phyloP scores from a whole-genome alignment of 2,113 vertebrate species.

The Microtus oregoni region DNA sequence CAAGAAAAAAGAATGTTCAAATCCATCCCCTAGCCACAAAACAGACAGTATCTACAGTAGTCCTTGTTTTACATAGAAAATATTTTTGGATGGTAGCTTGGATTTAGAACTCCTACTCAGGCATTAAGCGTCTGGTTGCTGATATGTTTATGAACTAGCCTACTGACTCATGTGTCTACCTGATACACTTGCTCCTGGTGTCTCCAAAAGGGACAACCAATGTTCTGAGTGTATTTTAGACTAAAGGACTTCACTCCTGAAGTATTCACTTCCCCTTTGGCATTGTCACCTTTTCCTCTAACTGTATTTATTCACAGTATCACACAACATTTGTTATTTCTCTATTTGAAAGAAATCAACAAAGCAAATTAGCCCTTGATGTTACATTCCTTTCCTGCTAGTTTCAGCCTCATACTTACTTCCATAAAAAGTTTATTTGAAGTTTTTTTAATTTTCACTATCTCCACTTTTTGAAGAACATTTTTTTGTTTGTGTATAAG shows the following conservation, averaged over 20 bases:
- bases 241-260: neutral
- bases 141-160: neutral
- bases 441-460: neutral
- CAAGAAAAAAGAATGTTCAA: fast-evolving
- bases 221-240: neutral
- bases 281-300: neutral
- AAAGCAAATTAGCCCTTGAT: neutral
- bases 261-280: neutral
- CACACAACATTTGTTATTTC: neutral
- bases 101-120: neutral
- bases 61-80: neutral
- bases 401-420: neutral
- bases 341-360: neutral
- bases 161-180: neutral
- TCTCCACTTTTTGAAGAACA: neutral
- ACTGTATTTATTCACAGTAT: neutral
- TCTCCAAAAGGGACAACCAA: neutral
- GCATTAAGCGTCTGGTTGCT: neutral
- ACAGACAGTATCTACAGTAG: neutral
- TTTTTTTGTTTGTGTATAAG: neutral
- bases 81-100: neutral
- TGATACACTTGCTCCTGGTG: neutral
- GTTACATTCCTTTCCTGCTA: neutral
- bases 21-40: neutral
- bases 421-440: neutral